These are phyloP conservation scores for Atta cephalotes DNA, from an alignment of 1,140 invertebrate species.

Conservation along the genomic window DNA sequence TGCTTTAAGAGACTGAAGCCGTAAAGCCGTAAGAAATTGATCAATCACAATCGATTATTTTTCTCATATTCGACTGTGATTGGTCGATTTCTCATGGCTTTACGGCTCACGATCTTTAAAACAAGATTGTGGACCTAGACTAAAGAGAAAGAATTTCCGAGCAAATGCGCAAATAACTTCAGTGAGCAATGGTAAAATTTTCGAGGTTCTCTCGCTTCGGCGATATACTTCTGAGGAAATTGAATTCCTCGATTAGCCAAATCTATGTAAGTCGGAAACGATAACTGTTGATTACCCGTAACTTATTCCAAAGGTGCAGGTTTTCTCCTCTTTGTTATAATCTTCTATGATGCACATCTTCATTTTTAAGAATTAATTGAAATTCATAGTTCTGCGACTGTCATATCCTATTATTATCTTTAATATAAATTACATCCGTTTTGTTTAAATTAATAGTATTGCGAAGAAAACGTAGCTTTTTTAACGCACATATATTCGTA, in stretches of 20 bases:
- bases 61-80: too few species aligned
- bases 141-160: not conserved
- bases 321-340: not conserved
- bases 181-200: conserved; percentile 1
- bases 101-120: too few species aligned
- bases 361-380: conserved; percentile 20
- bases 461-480: not conserved
- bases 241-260: conserved; percentile 43
- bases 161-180: not conserved
- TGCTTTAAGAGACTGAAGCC: too few species aligned
- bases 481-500: conserved; percentile 9
- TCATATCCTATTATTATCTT: not conserved
- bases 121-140: too few species aligned
- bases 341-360: not conserved
- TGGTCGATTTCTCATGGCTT: too few species aligned
- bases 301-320: conserved; percentile 11
- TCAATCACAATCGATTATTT: too few species aligned
- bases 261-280: conserved; percentile 16
- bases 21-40: too few species aligned
- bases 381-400: not conserved
- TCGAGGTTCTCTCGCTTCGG: not conserved
- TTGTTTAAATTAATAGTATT: conserved; percentile 3
- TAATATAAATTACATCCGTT: not conserved
- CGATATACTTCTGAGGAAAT: conserved; percentile 45
- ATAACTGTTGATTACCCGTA: conserved; percentile 39